These are phyloP conservation scores for Triplophysa yarkandensis DNA, from an alignment of 2,797 vertebrate genomes.

Conservation along the genomic window DNA sequence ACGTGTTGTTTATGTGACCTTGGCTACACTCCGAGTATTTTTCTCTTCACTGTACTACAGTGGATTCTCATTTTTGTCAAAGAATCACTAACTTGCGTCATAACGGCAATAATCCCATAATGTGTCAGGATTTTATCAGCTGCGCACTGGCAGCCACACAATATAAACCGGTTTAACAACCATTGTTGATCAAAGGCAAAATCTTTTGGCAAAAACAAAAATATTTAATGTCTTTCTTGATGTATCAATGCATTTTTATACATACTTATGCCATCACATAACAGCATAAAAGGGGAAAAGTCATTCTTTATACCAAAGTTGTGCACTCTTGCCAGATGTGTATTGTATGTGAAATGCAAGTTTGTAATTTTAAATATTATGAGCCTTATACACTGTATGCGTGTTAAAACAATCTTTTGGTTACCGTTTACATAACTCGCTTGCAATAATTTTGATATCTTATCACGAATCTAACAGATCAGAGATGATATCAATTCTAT, in stretches of 20 bases:
- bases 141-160: not conserved
- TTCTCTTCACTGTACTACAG: constrained; percentile 19
- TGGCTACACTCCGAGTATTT: not conserved
- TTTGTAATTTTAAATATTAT: not conserved
- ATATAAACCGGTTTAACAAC: not conserved
- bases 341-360: not conserved
- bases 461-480: constrained; percentile 14
- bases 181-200: not conserved
- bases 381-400: not conserved
- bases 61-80: constrained; percentile 9
- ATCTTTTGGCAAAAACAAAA: too few species aligned
- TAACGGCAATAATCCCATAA: not conserved
- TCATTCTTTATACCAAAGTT: not conserved
- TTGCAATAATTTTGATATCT: constrained; percentile 12
- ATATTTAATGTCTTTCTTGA: too few species aligned
- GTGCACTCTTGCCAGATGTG: not conserved
- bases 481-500: constrained; percentile 8
- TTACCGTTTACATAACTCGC: not conserved
- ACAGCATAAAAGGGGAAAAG: not conserved
- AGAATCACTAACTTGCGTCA: constrained; percentile 18
- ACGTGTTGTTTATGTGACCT: constrained; percentile 16
- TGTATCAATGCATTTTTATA: not conserved
- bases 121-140: constrained; percentile 13
- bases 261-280: not conserved
- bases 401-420: not conserved